Base-by-base conservation (phyloP, 2,797 vertebrate genomes). In the Liparis tanakae region DNA sequence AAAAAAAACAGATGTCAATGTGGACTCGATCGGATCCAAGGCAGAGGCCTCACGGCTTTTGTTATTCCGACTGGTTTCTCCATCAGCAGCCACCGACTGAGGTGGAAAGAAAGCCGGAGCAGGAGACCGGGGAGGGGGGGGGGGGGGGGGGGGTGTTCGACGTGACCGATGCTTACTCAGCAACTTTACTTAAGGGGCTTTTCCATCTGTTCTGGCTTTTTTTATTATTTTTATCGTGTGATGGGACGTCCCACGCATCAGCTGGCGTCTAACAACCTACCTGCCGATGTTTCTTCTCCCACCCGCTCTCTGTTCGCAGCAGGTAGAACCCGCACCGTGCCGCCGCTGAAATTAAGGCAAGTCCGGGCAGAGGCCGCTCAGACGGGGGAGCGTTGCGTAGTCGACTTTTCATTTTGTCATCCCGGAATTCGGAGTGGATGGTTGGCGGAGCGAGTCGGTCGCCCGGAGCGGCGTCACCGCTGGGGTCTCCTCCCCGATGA, bases 1-100 rank as follows among this genome's bases (percentile, higher is more conserved):
- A 87, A 88, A 78, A 87, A 88, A 93, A 92, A 57, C 93, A 94
- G 93, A 92, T 94, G 92, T 88, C 55, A 81, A 75, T 71, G 74
- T 83, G 82, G 79, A 84, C 67, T 63, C 6, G 2, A 66, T 83
- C 39, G 18, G 74, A 79, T 85, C 85, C 82, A 70, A 82, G 80
- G 71, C 39, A 1, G 57, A 70, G 33, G 37, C 78, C 76, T 76
- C 80, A 12, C 70, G 70, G 72, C 67, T 41, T 80, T 83, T 85
- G 73, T 85, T 80, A 63, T 88, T 88, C 60, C 22, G 67, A 70
- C 87, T 90, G 90, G 25, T 92, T 91, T 91, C 71, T 86, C 86
- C 46, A 92, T 93, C 82, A 88, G 25, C 78, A 73, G 74, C 75
- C 86, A 61, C 64, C 67, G 67, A 76, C 66, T 54, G 75, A 67